phyloP scores from a whole-genome alignment of 2,797 vertebrate genomes.

The Champsocephalus esox region DNA sequence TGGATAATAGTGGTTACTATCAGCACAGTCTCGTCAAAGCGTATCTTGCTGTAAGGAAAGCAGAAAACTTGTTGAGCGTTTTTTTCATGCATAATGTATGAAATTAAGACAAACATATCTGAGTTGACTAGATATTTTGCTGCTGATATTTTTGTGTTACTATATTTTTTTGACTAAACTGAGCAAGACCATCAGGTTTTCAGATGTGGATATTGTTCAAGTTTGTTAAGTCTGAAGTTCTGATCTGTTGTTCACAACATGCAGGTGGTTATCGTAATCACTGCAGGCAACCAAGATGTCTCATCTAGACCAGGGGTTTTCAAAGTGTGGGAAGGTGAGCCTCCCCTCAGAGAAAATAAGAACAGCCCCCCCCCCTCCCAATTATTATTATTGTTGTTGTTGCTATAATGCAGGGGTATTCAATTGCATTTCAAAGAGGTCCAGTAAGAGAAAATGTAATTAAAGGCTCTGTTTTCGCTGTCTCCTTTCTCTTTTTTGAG shows the following conservation, averaged over 20 bases:
- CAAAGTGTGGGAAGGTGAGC: too few relatives aligned
- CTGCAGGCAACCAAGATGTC: neutral
- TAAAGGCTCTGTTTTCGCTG: too few relatives aligned
- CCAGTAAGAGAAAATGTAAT: too few relatives aligned
- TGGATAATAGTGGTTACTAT: neutral
- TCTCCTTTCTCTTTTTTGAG: too few relatives aligned
- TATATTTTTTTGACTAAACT: neutral
- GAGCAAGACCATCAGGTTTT: neutral
- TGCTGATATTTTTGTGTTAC: conserved; percentile 16
- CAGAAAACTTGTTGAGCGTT: neutral
- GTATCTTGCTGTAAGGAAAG: neutral
- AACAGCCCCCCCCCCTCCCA: too few relatives aligned
- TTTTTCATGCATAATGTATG: conserved; percentile 4
- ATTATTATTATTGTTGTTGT: too few relatives aligned
- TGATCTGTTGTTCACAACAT: too few relatives aligned
- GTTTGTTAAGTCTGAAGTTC: neutral
- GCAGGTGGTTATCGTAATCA: neutral
- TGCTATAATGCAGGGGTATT: too few relatives aligned
- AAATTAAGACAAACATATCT: neutral
- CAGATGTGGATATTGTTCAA: neutral
- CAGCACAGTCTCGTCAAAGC: neutral
- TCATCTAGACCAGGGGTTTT: neutral
- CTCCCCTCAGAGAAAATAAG: too few relatives aligned
- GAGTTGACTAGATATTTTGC: neutral
- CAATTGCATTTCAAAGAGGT: too few relatives aligned